A percentile compares a stretch with the other conserved stretches of the same genome.
Evolutionary conservation across 2,113 vertebrate species (phyloP).

Genomic region (Acrocephalus arundinaceus): DNA sequence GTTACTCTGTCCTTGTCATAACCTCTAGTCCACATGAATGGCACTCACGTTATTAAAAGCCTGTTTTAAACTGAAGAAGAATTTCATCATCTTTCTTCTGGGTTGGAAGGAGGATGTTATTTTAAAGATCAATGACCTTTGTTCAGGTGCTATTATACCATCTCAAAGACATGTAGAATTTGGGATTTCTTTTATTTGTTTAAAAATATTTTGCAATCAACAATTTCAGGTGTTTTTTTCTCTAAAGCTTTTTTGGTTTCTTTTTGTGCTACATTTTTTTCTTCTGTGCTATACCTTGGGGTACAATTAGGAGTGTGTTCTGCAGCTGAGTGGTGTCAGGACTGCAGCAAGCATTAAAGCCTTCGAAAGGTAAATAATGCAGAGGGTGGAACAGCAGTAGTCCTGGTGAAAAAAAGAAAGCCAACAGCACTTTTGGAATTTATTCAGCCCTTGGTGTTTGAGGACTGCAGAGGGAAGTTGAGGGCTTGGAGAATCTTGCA

Average conservation of each 20-base stretch:
- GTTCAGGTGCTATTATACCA: neutral
- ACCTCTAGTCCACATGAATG: neutral
- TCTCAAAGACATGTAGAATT: neutral
- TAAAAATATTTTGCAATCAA: neutral
- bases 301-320: constrained; percentile 42
- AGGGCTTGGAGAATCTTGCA: neutral
- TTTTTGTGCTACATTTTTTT: neutral
- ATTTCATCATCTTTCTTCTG: neutral
- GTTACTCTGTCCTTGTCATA: neutral
- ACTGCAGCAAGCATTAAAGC: constrained; percentile 14
- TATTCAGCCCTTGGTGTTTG: neutral
- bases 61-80: neutral
- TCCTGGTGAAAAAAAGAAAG: neutral
- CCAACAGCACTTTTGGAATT: neutral
- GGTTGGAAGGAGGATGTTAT: neutral
- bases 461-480: neutral
- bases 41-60: neutral
- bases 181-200: neutral
- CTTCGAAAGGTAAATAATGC: neutral
- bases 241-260: neutral
- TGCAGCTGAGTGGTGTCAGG: constrained; percentile 38
- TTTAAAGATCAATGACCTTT: neutral
- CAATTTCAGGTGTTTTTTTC: neutral
- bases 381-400: neutral
- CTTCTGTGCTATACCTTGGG: neutral